Conservation (phyloP, 1,140 invertebrate species). For the Drosophila gunungcola region DNA sequence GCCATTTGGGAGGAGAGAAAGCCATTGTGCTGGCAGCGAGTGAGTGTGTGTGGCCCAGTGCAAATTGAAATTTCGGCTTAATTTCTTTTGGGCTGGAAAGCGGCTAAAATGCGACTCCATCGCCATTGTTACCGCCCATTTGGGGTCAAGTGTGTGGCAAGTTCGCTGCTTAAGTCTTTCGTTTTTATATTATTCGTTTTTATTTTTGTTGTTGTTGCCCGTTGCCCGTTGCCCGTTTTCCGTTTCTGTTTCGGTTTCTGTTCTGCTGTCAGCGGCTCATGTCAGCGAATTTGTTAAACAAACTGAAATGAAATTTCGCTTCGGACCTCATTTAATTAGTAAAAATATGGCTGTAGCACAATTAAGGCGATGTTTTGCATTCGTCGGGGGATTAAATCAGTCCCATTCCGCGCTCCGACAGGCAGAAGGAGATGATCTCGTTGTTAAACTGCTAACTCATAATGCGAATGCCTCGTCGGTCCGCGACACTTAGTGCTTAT, state of each 20-base stretch:
- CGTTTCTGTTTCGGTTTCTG: constrained; percentile 22
- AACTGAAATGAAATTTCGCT: constrained; percentile 74
- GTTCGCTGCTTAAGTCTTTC: constrained; percentile 79
- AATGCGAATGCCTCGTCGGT: constrained; percentile 48
- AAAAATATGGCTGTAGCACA: constrained; percentile 59
- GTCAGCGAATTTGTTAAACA: constrained; percentile 81
- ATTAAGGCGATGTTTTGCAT: constrained; percentile 64
- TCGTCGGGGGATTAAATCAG: constrained; percentile 68
- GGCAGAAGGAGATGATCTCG: constrained; percentile 66
- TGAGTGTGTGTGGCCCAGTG: constrained; percentile 60
- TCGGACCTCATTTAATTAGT: constrained; percentile 51
- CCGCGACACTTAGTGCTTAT: constrained; percentile 77
- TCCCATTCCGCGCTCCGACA: constrained; percentile 44
- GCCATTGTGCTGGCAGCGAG: constrained; percentile 18
- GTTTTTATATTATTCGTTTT: constrained; percentile 29
- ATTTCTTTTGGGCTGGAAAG: constrained; percentile 61
- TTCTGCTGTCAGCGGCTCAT: constrained; percentile 70
- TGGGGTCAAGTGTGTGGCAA: constrained; percentile 74
- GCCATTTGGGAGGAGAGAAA: constrained; percentile 36
- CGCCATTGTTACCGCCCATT: constrained; percentile 43
- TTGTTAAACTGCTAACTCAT: constrained; percentile 78
- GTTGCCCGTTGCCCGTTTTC: constrained; percentile 4
- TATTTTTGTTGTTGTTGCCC: constrained; percentile 20
- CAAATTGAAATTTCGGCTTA: constrained; percentile 71
- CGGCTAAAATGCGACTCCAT: constrained; percentile 65